Conservation (phyloP, 2,113 vertebrate species). For the Numida meleagris region DNA sequence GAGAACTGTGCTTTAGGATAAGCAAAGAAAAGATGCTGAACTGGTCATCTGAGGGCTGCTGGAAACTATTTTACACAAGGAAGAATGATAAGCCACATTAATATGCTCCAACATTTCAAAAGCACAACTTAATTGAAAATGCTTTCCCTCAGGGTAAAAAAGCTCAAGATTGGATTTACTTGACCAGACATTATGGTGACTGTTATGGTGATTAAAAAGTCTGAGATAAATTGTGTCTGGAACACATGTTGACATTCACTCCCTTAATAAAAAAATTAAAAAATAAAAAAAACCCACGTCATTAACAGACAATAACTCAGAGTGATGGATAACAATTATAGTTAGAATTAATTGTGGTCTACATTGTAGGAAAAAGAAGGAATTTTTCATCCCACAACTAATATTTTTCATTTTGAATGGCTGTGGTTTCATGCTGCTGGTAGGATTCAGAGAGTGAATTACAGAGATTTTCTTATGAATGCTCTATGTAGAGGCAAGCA, state of each 20-base stretch:
- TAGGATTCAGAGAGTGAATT: not conserved
- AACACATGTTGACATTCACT: constrained; percentile 16
- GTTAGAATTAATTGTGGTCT: not conserved
- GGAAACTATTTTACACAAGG: not conserved
- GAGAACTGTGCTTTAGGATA: not conserved
- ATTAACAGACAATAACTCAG: constrained; percentile 30
- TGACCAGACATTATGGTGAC: constrained; percentile 14
- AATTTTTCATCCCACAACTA: not conserved
- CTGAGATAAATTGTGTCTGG: not conserved
- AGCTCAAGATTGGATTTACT: constrained; percentile 29
- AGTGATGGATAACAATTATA: not conserved
- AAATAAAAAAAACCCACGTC: too few species aligned
- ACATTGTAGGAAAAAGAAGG: not conserved
- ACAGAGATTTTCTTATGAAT: not conserved
- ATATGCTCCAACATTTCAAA: constrained; percentile 1
- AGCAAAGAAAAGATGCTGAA: not conserved
- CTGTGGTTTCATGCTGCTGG: not conserved
- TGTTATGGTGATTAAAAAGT: not conserved
- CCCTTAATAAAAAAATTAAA: constrained; percentile 36
- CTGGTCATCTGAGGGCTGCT: not conserved
- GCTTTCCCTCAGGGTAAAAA: not conserved
- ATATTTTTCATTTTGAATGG: not conserved
- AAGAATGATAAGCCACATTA: not conserved
- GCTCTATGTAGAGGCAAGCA: not conserved
- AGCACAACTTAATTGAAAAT: constrained; percentile 2